Evolutionary conservation across 2,113 vertebrate genomes (phyloP).

Genomic region (Peromyscus polionotus): DNA sequence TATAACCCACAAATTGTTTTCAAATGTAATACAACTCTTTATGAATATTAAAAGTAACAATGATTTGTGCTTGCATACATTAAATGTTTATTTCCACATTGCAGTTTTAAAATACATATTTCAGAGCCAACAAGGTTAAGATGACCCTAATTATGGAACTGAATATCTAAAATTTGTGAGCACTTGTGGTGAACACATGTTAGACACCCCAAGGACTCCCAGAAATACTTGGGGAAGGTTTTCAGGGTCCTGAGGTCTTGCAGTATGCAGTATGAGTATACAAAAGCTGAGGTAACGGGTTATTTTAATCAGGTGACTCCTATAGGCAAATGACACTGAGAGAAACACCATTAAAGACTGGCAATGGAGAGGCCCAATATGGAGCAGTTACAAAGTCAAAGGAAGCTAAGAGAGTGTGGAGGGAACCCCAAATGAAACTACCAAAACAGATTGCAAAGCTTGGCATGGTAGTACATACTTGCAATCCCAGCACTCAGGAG

Average conservation of each 20-base stretch:
- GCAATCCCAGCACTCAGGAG: not conserved
- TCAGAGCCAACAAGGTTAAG: slow-evolving; percentile 56
- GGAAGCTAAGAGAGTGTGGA: not conserved
- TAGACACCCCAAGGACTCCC: slow-evolving; percentile 25
- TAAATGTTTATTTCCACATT: slow-evolving; percentile 63
- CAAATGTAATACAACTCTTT: slow-evolving; percentile 61
- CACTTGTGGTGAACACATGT: slow-evolving; percentile 54
- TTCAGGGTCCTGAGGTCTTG: not conserved
- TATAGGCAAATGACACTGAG: slow-evolving; percentile 3
- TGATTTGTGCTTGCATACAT: slow-evolving; percentile 60
- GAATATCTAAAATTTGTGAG: slow-evolving; percentile 40
- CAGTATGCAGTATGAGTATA: slow-evolving; percentile 11
- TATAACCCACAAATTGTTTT: slow-evolving; percentile 64
- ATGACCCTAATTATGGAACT: slow-evolving; percentile 59
- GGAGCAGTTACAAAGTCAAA: slow-evolving; percentile 17
- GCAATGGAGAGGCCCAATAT: not conserved
- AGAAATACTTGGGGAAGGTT: slow-evolving; percentile 30
- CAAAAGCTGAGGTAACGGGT: not conserved
- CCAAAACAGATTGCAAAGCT: not conserved
- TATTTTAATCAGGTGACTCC: slow-evolving; percentile 4
- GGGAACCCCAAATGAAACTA: not conserved
- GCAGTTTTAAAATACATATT: slow-evolving; percentile 27
- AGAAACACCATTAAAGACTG: not conserved
- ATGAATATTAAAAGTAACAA: slow-evolving; percentile 64
- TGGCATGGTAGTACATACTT: not conserved